Evolutionary conservation across 2,888 invertebrate genomes (phyloP).

Genomic region (Cephus nigrinus): DNA sequence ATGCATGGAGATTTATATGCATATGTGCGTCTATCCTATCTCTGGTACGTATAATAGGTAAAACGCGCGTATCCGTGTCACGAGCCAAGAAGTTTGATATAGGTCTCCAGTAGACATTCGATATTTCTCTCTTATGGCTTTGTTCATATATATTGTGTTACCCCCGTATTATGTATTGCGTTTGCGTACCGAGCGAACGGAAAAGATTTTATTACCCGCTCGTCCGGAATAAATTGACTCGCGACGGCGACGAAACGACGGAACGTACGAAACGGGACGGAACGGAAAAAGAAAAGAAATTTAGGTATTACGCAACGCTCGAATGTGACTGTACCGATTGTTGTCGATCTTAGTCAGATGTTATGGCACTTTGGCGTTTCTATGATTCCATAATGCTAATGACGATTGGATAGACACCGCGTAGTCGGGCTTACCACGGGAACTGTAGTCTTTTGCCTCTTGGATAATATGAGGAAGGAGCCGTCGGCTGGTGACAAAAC

Average conservation of each 20-base stretch:
- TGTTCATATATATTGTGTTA: conserved; percentile 44
- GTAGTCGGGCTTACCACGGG: neutral
- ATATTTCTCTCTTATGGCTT: conserved; percentile 53
- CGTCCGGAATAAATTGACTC: conserved; percentile 36
- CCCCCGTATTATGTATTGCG: conserved; percentile 38
- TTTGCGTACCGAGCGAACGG: conserved; percentile 33
- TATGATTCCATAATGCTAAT: neutral
- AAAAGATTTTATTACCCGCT: conserved; percentile 46
- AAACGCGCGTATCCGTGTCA: conserved; percentile 2
- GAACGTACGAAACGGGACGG: neutral
- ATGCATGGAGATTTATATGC: neutral
- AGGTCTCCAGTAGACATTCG: conserved; percentile 51
- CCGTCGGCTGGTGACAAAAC: neutral
- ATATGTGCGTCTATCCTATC: neutral
- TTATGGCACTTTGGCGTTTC: neutral
- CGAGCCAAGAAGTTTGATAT: conserved; percentile 49
- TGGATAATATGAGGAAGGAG: neutral
- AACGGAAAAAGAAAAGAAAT: neutral
- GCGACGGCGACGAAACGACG: conserved; percentile 31
- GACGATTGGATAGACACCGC: neutral
- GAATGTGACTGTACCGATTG: neutral
- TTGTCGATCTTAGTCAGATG: neutral
- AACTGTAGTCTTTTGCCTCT: neutral
- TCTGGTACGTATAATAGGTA: neutral
- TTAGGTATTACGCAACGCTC: conserved; percentile 3